Percentiles rank a stretch among this genome's conserved stretches.
Conservation (phyloP, 2,797 vertebrate species). For the Sciaenops ocellatus region DNA sequence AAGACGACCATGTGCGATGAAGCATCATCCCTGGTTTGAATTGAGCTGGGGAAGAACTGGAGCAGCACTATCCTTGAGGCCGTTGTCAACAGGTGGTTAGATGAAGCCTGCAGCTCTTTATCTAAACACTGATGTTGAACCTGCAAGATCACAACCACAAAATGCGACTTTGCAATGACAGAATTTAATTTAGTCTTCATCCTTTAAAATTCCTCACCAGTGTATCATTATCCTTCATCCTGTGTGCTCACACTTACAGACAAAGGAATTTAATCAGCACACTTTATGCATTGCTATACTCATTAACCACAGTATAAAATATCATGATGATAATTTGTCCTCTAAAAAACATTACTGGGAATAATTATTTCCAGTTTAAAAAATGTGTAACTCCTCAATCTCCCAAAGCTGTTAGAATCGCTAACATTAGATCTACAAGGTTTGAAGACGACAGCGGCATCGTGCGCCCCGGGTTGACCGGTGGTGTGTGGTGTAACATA, state of each 20-base stretch:
- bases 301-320: not conserved
- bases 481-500: slow-evolving; percentile 54
- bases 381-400: not conserved
- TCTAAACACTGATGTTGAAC: not conserved
- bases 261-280: not conserved
- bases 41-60: not conserved
- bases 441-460: slow-evolving; percentile 19
- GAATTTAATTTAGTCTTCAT: not conserved
- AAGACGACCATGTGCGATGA: not conserved
- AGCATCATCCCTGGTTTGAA: not conserved
- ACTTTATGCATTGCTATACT: not conserved
- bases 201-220: too few relatives aligned
- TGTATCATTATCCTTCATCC: not conserved
- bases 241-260: not conserved
- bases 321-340: not conserved
- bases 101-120: not conserved
- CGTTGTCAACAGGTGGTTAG: slow-evolving; percentile 7
- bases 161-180: not conserved
- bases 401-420: not conserved
- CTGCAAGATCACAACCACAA: not conserved
- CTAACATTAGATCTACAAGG: not conserved
- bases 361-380: not conserved
- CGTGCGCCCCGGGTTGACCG: slow-evolving; percentile 20
- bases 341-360: not conserved
- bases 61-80: slow-evolving; percentile 3